These are phyloP conservation scores for Venustoraphidia nigricollis DNA, from an alignment of 2,888 invertebrate species.

Conservation along the genomic window DNA sequence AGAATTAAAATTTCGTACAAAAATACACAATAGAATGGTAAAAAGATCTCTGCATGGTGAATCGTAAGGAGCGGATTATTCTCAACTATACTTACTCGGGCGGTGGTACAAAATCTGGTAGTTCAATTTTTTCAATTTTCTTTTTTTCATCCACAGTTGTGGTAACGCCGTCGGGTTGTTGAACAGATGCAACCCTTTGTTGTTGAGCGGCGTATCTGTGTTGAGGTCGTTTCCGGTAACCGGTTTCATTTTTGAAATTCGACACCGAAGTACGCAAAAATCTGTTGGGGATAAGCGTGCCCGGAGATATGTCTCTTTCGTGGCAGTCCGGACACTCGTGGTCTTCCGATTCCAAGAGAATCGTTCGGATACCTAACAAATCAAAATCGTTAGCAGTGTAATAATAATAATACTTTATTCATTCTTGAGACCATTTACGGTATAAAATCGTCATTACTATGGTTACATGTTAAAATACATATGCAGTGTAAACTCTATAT, in stretches of 20 bases:
- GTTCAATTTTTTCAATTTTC: conserved; percentile 2
- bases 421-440: too few relatives aligned
- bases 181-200: not conserved
- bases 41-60: too few relatives aligned
- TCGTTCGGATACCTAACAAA: conserved; percentile 64
- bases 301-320: conserved; percentile 84
- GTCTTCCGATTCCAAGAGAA: conserved; percentile 81
- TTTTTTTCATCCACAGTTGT: conserved; percentile 7
- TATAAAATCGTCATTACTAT: too few relatives aligned
- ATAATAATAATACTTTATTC: too few relatives aligned
- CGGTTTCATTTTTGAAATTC: conserved; percentile 82
- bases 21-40: too few relatives aligned
- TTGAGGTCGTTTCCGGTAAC: conserved; percentile 49
- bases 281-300: conserved; percentile 80
- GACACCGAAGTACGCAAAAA: conserved; percentile 79
- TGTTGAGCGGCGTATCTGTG: conserved; percentile 6
- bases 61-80: too few relatives aligned
- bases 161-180: conserved; percentile 6
- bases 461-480: too few relatives aligned
- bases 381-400: conserved; percentile 1
- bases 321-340: conserved; percentile 91
- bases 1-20: too few relatives aligned
- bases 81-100: conserved; percentile 7
- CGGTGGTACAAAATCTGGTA: conserved; percentile 4
- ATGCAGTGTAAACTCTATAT: too few relatives aligned